Base-by-base conservation (phyloP, 2,888 invertebrate genomes). In the Sialis lutaria region DNA sequence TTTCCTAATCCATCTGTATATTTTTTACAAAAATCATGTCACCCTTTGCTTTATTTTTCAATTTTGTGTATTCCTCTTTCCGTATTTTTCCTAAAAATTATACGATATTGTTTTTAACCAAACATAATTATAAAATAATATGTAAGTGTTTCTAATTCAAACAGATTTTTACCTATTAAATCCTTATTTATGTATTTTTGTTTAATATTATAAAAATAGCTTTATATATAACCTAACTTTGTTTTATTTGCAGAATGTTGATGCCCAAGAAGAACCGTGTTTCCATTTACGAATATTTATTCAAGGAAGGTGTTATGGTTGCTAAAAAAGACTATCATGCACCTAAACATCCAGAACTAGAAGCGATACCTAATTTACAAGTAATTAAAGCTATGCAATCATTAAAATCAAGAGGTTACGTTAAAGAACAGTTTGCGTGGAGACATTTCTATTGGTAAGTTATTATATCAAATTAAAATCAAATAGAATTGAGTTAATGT, bases 401-500 rank as follows among this genome's bases (percentile, higher is more conserved):
- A 6, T 71, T 99, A 55, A 95, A 95, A 69, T 97, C 97, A 4
- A 79, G 88, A 64, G 97, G 96, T 50, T 88, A 82, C 61, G 98
- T 98, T n/a, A 91, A 88, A 67, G 97, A 98, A 74, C 97, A 98
- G 69, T 98, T 98, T 68, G 96, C 97, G 5, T 99, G 98, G 98
- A 82, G 97, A 60, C 97, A 98, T 67, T 98, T 89, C 61, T 99
- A 99, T 67, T 99, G 97, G 96, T 80, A 65, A 64, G 68, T 59
- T 40, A 30, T 43, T 37, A 13, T 7, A 37, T 40, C 40, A 37
- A 9, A 12, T 44, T 13, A 31, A 40, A 12, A 22, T 46, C 8
- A 40, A 41, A 33, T 50, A 22, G 6, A 37, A 8, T 41, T 49
- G 13, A 22, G 22, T 40, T 33, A n/a, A 40, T 42, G 10, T 9